phyloP scores from a whole-genome alignment of 2,113 vertebrate genomes.

The Megaptera novaeangliae region DNA sequence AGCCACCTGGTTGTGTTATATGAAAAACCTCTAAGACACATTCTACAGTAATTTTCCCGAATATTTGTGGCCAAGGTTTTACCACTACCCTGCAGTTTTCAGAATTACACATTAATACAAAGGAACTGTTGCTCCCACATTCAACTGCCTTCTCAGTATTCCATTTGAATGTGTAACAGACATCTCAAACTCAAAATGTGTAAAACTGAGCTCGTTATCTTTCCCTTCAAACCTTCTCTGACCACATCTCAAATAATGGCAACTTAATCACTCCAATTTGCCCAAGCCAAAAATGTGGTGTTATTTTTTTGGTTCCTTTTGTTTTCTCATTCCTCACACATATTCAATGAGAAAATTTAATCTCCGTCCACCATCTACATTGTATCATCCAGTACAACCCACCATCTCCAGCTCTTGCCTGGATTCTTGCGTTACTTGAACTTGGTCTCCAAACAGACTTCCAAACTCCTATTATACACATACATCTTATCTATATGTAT shows the following conservation, averaged over 20 bases:
- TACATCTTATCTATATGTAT: background rate
- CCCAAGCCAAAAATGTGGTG: background rate
- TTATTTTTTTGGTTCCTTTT: background rate
- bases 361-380: too few relatives aligned
- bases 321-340: background rate
- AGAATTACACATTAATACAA: background rate
- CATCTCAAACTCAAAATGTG: background rate
- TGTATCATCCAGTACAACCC: background rate
- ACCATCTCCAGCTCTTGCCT: background rate
- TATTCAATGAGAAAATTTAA: background rate
- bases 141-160: background rate
- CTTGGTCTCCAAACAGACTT: background rate
- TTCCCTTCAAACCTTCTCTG: background rate
- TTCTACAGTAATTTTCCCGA: background rate
- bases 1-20: background rate
- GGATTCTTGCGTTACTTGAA: background rate
- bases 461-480: background rate
- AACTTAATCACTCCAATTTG: background rate
- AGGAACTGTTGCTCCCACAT: background rate
- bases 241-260: background rate
- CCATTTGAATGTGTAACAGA: background rate
- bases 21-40: background rate
- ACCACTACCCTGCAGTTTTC: background rate
- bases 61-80: background rate
- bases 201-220: background rate